Conservation (phyloP, 2,113 vertebrate genomes). For the Neotoma lepida region DNA sequence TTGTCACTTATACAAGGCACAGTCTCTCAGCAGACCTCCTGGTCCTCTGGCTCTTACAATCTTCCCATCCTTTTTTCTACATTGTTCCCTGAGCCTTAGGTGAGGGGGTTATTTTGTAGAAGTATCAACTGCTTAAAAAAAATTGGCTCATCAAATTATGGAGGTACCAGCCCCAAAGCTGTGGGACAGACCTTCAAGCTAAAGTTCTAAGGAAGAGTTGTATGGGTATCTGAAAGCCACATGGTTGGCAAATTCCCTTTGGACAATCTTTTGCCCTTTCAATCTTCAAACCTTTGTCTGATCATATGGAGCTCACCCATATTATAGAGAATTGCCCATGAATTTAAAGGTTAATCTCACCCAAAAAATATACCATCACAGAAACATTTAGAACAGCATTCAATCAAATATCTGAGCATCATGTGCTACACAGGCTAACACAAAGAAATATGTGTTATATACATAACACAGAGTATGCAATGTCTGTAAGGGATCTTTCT, state of each 20-base stretch:
- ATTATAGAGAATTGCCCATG: not conserved
- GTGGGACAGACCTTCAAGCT: not conserved
- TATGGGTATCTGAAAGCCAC: not conserved
- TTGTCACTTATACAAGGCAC: not conserved
- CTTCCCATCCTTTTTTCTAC: not conserved
- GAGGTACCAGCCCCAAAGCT: not conserved
- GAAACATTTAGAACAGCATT: conserved; percentile 1
- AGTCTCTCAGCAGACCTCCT: not conserved
- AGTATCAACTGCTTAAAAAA: not conserved
- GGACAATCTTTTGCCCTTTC: not conserved
- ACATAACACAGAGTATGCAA: not conserved
- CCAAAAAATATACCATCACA: not conserved
- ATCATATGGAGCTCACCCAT: not conserved
- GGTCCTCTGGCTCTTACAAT: not conserved
- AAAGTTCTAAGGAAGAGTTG: not conserved
- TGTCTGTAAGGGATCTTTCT: not conserved
- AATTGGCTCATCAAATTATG: not conserved
- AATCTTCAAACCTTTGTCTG: not conserved
- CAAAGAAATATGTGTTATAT: not conserved
- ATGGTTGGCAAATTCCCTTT: not conserved
- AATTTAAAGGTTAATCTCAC: conserved; percentile 1
- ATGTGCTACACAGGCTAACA: not conserved
- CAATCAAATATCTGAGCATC: conserved; percentile 3
- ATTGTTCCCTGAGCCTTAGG: not conserved
- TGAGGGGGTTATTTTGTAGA: not conserved